These are phyloP conservation scores for Falco cherrug DNA, from an alignment of 2,797 vertebrate genomes.

Conservation along the genomic window DNA sequence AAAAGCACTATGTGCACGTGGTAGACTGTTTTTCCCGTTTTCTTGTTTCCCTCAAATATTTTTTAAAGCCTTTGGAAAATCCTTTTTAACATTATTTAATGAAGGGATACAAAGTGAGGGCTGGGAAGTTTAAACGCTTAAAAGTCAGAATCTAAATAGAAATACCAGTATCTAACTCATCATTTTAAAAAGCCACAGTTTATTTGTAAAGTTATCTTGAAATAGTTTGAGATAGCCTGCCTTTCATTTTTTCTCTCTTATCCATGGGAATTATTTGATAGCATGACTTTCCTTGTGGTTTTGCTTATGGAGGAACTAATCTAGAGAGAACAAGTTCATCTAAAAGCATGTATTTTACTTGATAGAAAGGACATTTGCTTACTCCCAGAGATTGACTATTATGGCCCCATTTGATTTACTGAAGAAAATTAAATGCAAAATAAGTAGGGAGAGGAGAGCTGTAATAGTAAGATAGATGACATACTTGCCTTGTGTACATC, in stretches of 20 bases:
- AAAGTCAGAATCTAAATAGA: background rate
- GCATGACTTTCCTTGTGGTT: background rate
- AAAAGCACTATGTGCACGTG: background rate
- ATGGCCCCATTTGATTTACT: background rate
- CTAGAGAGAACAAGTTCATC: background rate
- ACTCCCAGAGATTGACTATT: background rate
- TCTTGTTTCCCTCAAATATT: background rate
- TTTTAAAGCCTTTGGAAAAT: background rate
- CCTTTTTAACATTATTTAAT: background rate
- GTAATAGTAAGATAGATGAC: background rate
- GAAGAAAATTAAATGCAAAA: background rate
- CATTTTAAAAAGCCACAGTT: background rate
- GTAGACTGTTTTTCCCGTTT: background rate
- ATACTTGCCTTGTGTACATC: background rate
- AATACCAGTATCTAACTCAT: background rate
- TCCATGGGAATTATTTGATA: background rate
- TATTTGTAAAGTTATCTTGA: background rate
- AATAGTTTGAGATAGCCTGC: background rate
- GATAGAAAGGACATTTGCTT: background rate
- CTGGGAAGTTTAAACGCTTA: background rate
- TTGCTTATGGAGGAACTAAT: background rate
- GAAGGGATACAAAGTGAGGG: background rate
- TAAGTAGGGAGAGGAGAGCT: background rate
- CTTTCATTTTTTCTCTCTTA: no score
- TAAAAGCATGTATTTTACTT: background rate